phyloP scores from a whole-genome alignment of 2,797 vertebrate species.

The Melanotaenia boesemani region DNA sequence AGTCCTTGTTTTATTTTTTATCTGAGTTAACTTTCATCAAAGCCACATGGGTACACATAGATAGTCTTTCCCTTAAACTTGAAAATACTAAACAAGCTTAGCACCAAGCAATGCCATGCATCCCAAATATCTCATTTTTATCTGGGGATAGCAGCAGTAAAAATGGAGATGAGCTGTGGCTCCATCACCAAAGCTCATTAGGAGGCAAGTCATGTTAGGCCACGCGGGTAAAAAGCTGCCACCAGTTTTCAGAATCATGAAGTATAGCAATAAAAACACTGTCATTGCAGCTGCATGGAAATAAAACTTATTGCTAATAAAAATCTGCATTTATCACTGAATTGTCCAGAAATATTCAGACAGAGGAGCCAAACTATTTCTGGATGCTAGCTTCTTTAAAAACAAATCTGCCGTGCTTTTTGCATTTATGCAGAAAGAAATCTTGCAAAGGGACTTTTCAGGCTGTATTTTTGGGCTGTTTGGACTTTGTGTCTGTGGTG shows the following conservation, averaged over 20 bases:
- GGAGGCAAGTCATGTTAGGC: constrained; percentile 30
- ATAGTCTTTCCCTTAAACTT: constrained; percentile 14
- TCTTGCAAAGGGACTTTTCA: neutral
- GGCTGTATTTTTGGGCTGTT: neutral
- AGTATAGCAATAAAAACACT: neutral
- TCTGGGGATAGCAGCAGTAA: constrained; percentile 36
- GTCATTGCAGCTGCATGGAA: constrained; percentile 16
- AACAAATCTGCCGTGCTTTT: neutral
- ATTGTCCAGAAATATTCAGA: neutral
- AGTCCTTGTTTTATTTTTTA: neutral
- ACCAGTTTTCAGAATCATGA: neutral
- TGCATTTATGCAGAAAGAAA: neutral
- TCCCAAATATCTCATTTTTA: constrained; percentile 15
- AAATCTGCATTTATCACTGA: neutral
- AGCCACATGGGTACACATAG: neutral
- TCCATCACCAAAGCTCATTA: constrained; percentile 22
- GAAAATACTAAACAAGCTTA: constrained; percentile 33
- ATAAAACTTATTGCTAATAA: neutral
- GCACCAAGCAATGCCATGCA: constrained; percentile 31
- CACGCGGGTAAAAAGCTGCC: constrained; percentile 15
- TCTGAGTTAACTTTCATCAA: neutral
- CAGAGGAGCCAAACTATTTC: neutral
- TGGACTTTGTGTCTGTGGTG: neutral
- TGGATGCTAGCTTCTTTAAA: neutral
- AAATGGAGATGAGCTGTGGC: constrained; percentile 32